phyloP scores from a whole-genome alignment of 2,797 vertebrate genomes.

The Pogonophryne albipinna region DNA sequence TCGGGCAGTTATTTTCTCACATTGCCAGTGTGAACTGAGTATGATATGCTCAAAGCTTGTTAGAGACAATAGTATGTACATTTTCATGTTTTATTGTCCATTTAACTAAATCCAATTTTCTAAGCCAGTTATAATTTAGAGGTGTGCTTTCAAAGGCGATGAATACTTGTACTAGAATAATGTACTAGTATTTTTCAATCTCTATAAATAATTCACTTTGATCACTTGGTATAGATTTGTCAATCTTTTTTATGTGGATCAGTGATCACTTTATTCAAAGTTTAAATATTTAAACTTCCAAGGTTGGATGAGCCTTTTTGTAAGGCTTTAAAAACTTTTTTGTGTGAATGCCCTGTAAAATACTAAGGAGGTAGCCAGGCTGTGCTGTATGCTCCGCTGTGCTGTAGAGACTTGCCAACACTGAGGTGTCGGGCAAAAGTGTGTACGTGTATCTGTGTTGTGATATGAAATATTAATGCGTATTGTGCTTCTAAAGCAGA shows the following conservation, averaged over 20 bases:
- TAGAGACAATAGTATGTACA: too few species aligned
- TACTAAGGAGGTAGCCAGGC: background rate
- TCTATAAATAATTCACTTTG: too few species aligned
- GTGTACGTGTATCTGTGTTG: conserved; percentile 45
- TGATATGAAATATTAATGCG: conserved; percentile 74
- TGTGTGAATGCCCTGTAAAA: conserved; percentile 17
- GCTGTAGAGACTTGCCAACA: conserved; percentile 31
- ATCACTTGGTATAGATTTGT: background rate
- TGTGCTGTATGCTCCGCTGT: background rate
- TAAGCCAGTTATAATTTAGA: too few species aligned
- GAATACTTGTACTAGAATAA: too few species aligned
- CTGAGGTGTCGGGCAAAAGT: conserved; percentile 19
- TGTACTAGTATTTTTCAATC: too few species aligned
- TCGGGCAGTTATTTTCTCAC: too few species aligned
- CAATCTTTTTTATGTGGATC: background rate
- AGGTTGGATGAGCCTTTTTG: background rate
- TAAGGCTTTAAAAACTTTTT: background rate
- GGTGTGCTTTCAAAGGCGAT: too few species aligned
- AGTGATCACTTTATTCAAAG: background rate
- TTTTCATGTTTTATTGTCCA: too few species aligned
- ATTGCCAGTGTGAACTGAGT: too few species aligned
- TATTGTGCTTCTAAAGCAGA: conserved; percentile 56
- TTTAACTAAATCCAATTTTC: too few species aligned
- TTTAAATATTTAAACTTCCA: background rate
- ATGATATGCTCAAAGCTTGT: too few species aligned